Evolutionary conservation across 2,113 vertebrate species (phyloP).

Genomic region (Drymodes brunneopygia): DNA sequence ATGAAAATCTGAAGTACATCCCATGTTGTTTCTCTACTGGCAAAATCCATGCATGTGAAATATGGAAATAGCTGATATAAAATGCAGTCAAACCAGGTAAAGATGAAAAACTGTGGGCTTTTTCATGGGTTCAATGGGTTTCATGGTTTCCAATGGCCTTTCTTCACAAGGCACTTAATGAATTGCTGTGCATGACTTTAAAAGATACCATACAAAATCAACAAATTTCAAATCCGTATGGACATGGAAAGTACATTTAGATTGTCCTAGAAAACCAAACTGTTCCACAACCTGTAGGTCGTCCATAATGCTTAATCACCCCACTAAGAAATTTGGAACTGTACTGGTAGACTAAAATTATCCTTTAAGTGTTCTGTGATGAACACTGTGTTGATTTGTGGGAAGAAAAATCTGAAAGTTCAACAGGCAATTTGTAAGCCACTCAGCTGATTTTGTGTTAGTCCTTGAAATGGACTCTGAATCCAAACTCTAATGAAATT

Average conservation of each 20-base stretch:
- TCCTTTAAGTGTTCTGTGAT: accelerated
- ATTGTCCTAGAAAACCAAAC: neutral
- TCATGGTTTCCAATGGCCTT: neutral
- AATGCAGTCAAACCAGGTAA: neutral
- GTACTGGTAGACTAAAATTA: neutral
- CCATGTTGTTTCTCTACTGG: neutral
- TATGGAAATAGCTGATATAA: neutral
- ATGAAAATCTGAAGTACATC: neutral
- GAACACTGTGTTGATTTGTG: neutral
- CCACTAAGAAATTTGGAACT: neutral
- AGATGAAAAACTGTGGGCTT: neutral
- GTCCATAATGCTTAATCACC: neutral
- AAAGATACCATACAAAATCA: neutral
- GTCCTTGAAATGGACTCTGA: neutral
- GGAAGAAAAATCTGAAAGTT: neutral
- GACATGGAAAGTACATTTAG: neutral
- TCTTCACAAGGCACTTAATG: neutral
- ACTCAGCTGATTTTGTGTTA: neutral
- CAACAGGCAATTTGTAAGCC: neutral
- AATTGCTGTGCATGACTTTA: neutral
- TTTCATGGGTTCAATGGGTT: neutral
- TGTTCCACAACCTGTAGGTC: neutral
- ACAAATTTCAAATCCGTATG: neutral
- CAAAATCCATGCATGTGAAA: neutral
- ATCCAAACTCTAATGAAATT: neutral